Conservation (phyloP, 2,113 vertebrate species). For the Macquaria ambigua region DNA sequence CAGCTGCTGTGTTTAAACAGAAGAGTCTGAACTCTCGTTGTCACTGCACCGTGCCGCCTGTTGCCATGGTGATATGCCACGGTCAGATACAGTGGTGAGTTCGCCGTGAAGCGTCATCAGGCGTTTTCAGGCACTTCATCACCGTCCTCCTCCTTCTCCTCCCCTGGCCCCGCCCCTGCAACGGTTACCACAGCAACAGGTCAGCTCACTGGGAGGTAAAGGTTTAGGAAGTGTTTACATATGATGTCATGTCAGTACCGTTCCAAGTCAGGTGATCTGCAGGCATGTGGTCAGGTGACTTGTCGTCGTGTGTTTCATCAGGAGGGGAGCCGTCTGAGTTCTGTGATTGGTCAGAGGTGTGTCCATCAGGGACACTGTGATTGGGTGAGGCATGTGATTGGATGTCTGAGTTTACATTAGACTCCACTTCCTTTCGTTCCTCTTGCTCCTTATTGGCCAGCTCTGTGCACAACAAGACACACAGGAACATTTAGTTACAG, state of each 20-base stretch:
- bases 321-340: conserved; percentile 7
- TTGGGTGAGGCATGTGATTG: conserved; percentile 43
- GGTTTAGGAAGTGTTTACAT: fast-evolving
- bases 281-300: conserved; percentile 37
- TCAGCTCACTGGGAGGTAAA: background rate
- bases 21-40: conserved; percentile 29
- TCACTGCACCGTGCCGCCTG: conserved; percentile 26
- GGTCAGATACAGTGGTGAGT: conserved; percentile 33
- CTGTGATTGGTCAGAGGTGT: conserved; percentile 47
- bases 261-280: conserved; percentile 69
- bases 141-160: conserved; percentile 15
- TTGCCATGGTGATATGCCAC: conserved; percentile 54
- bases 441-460: conserved; percentile 73
- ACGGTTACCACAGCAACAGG: conserved; percentile 45
- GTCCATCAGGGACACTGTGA: conserved; percentile 28
- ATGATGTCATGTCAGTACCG: conserved; percentile 48
- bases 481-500: background rate
- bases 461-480: conserved; percentile 56
- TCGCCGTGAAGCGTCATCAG: conserved; percentile 45
- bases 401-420: conserved; percentile 24
- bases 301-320: background rate
- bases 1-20: conserved; percentile 52
- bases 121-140: conserved; percentile 71
- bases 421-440: conserved; percentile 33
- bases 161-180: conserved; percentile 64